phyloP scores from a whole-genome alignment of 2,797 vertebrate species.

The Mycteria americana region DNA sequence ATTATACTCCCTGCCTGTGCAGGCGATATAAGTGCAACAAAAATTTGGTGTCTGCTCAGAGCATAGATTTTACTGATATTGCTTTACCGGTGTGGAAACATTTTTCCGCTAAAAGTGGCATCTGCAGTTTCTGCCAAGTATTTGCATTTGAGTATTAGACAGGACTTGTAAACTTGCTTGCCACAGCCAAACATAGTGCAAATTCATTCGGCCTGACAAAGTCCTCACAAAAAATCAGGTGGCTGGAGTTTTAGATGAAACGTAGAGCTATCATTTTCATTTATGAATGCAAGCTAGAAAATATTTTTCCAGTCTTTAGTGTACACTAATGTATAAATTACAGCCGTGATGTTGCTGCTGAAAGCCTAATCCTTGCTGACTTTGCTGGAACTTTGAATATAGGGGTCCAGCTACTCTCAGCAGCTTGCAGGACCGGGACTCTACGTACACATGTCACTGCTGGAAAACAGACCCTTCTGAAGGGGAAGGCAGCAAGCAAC shows the following conservation, averaged over 20 bases:
- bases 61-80: conserved; percentile 74
- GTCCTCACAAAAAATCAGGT: not conserved
- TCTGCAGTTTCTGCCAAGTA: conserved; percentile 22
- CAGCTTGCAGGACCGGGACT: not conserved
- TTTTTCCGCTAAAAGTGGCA: conserved; percentile 58
- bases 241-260: not conserved
- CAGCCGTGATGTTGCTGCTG: not conserved
- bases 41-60: conserved; percentile 75
- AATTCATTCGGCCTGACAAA: not conserved
- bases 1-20: conserved; percentile 83
- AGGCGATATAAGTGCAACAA: conserved; percentile 78
- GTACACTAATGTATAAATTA: not conserved
- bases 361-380: not conserved
- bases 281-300: not conserved
- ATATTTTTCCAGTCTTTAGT: not conserved
- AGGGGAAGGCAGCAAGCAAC: not conserved
- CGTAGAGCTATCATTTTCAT: not conserved
- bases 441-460: fast-evolving
- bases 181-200: not conserved
- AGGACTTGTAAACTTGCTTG: not conserved
- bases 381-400: not conserved
- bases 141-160: not conserved
- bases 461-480: not conserved
- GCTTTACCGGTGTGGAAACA: conserved; percentile 65
- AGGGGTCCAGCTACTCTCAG: not conserved